A percentile compares a stretch with the other conserved stretches of the same genome.
Conservation (phyloP, 2,888 invertebrate species). For the Yponomeuta cagnagella region DNA sequence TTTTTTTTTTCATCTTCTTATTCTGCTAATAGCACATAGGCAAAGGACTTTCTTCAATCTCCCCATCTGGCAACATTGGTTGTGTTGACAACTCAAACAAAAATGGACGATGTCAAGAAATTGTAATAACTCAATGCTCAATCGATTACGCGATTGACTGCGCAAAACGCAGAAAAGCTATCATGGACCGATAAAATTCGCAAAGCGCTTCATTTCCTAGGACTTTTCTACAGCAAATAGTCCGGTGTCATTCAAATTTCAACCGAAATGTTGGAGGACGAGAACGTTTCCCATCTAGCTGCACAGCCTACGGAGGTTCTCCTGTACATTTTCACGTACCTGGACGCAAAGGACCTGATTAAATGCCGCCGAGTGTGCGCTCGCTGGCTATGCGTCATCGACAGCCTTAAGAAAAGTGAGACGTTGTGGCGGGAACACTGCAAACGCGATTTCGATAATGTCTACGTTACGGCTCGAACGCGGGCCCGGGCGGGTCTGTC, state of each 20-base stretch:
- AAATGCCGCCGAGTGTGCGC: slow-evolving; percentile 45
- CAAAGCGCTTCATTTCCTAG: slow-evolving; percentile 5
- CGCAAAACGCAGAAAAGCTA: slow-evolving; percentile 7
- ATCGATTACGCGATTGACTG: neutral
- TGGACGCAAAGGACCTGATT: slow-evolving; percentile 39
- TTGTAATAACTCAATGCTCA: no score
- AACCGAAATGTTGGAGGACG: slow-evolving; percentile 18
- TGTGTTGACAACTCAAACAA: no score
- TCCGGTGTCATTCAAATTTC: neutral
- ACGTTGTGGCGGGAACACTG: slow-evolving; percentile 43
- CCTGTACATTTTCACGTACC: slow-evolving; percentile 38
- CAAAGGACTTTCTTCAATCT: no score
- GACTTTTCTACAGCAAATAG: neutral
- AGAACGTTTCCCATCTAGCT: slow-evolving; percentile 22
- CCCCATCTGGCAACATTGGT: no score
- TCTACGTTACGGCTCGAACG: slow-evolving; percentile 32
- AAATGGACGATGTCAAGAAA: no score
- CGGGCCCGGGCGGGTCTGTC: slow-evolving; percentile 33
- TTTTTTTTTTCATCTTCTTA: no score
- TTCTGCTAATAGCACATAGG: no score
- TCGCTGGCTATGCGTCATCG: slow-evolving; percentile 48
- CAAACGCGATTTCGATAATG: slow-evolving; percentile 32
- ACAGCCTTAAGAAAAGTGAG: slow-evolving; percentile 35
- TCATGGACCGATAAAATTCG: slow-evolving; percentile 15
- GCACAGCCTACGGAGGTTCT: slow-evolving; percentile 47